Evolutionary conservation across 2,888 invertebrate species (phyloP), one percentile per base, ranked within the genome.

Genomic region (Drosophila ezoana): DNA sequence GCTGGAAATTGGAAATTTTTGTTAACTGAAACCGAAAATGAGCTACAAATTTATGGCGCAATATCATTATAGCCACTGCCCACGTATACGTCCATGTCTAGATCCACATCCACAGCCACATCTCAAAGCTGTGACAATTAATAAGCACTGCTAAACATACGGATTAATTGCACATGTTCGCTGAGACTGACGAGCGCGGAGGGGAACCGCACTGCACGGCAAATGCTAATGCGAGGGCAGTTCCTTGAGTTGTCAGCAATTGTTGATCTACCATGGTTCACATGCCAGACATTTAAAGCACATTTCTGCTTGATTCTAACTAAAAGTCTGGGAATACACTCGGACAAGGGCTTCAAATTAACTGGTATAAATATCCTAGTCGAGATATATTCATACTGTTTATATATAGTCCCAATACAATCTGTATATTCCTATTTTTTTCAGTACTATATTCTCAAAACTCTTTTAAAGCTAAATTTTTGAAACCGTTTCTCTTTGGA

Each of bases 141-240:
- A 89, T 87, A 87, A 84, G 83, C 72, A 77, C 61, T 72, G 74
- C 79, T 70, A 87, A 89, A 77, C 86, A 80, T 60, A 57, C 76
- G 89, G 90, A 91, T 91, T 90, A 90, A 90, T 90, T 90, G 87
- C 79, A 76, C 64, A 81, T 85, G 89, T 90, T 89, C 45, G 49
- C 53, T 28, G 47, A 28, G 59, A 53, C 40, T 43, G 60, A 53
- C 41, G 53, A 20, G n/a, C 10, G 14, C 38, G 28, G 43, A 2
- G 20, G 18, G 20, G 23, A 54, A 48, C 8, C 28, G 45, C 52
- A 45, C 35, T 66, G 67, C 59, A 64, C 52, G 58, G 35, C 32
- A 2, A 28, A 38, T 38, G 51, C 59, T 44, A 35, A 23, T 14
- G 37, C 75, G 74, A 76, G 74, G 75, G 75, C 73, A 51, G 78